These are phyloP conservation scores for Pharmacophagus antenor DNA, from an alignment of 2,888 invertebrate genomes.

Conservation along the genomic window DNA sequence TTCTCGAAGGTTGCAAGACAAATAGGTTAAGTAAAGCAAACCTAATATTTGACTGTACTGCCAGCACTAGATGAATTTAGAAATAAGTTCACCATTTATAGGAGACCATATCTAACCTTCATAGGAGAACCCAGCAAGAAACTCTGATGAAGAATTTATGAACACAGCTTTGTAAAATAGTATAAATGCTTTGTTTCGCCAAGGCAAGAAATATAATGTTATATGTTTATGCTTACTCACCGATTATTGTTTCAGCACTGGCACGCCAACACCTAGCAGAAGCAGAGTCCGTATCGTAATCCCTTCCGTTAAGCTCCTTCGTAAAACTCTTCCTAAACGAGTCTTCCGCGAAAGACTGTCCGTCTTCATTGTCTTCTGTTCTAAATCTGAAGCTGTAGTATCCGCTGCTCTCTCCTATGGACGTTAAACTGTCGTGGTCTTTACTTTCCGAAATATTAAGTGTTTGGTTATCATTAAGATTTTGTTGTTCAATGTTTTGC, in stretches of 20 bases:
- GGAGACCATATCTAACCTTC: too few relatives aligned
- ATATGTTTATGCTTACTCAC: too few relatives aligned
- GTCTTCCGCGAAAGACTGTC: constrained; percentile 67
- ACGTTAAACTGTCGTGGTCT: constrained; percentile 83
- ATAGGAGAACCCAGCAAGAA: too few relatives aligned
- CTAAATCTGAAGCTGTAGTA: constrained; percentile 87
- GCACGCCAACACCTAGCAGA: constrained; percentile 60
- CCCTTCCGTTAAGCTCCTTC: constrained; percentile 55
- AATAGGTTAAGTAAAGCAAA: too few relatives aligned
- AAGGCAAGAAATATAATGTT: too few relatives aligned
- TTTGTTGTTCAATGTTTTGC: constrained; percentile 29
- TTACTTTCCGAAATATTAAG: constrained; percentile 44
- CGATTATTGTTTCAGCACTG: constrained; percentile 66
- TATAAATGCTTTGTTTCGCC: background rate
- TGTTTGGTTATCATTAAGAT: constrained; percentile 32
- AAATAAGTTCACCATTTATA: too few relatives aligned
- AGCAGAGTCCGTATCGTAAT: constrained; percentile 56
- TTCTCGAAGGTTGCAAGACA: too few relatives aligned
- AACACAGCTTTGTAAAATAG: background rate
- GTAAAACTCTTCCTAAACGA: constrained; percentile 68
- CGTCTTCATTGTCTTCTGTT: constrained; percentile 76
- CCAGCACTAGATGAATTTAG: too few relatives aligned
- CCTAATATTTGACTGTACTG: too few relatives aligned
- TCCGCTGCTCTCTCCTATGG: constrained; percentile 88
- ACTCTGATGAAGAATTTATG: too few relatives aligned